Conservation (phyloP, 1,140 invertebrate genomes). For the Drosophila dunni region DNA sequence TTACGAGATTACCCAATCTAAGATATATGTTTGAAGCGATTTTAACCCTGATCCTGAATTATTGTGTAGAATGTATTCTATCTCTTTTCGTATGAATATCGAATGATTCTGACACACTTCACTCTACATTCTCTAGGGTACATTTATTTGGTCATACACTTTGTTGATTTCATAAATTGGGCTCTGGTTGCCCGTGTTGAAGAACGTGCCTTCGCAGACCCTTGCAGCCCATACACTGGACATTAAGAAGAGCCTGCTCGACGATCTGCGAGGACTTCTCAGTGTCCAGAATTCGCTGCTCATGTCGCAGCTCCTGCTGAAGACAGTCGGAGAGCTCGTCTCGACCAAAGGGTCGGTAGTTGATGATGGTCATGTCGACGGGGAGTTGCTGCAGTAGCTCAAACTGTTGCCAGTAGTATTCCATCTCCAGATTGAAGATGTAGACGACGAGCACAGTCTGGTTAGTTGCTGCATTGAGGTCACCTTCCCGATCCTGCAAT, state of each 20-base stretch:
- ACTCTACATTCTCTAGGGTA: neutral
- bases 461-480: slow-evolving; percentile 15
- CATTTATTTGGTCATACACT: neutral
- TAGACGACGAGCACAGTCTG: slow-evolving; percentile 68
- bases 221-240: slow-evolving; percentile 58
- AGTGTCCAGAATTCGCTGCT: slow-evolving; percentile 36
- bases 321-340: slow-evolving; percentile 66
- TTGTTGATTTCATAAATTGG: neutral
- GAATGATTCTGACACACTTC: neutral
- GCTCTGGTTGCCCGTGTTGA: slow-evolving; percentile 24
- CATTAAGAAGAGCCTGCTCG: slow-evolving; percentile 31
- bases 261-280: slow-evolving; percentile 31
- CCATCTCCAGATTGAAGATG: slow-evolving; percentile 56
- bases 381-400: slow-evolving; percentile 65
- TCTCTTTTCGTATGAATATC: neutral
- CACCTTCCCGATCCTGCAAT: slow-evolving; percentile 51
- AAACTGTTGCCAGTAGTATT: slow-evolving; percentile 61
- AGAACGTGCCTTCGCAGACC: slow-evolving; percentile 32
- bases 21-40: no score
- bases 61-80: no score
- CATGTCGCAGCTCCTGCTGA: slow-evolving; percentile 41
- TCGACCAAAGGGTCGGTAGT: slow-evolving; percentile 52
- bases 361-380: slow-evolving; percentile 57
- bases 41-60: no score
- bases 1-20: no score